Base-by-base conservation (phyloP, 1,140 invertebrate genomes). In the Dicyema japonicum region DNA sequence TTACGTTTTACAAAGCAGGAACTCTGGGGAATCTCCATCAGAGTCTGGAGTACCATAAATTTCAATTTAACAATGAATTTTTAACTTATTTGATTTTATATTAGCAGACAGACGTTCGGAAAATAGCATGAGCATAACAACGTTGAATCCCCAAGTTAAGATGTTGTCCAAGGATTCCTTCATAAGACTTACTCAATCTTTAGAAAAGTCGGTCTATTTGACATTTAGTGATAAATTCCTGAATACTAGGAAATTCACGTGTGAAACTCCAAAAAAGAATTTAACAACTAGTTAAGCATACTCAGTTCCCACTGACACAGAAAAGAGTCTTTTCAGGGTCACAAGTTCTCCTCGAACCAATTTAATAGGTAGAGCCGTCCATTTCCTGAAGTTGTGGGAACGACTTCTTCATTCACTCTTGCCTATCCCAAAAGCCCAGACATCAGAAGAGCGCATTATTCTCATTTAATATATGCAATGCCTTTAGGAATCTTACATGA, bases 31-130 rank as follows among this genome's bases (percentile, higher is more conserved):
- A 97, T 60, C 62, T 97, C 44, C 72, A 94, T 31, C 80, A 94
- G 57, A 85, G 85, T 52, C 75, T 94, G 66, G 85, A 94, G 57
- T 97, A 94, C 60, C 85, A 94, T 58, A 92, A 92, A 60, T 97
- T 94, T 61, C 94, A 92, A 60, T 92, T 97, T 60, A 82, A 97
- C 57, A 85, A 90, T 61, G 74, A 78, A 78, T 17, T 6, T 12
- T 9, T 9, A 9, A 62, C 60, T 56, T 58, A 50, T 19, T 29
- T 11, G 22, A 3, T 12, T 18, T 23, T 15, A 18, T 25, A 14
- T 13, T 27, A 11, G 4, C 2, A 9, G 14, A 21, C 15, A 15
- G 12, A 25, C 18, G 22, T 19, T 23, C 25, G 25, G 16, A 25
- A 12, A 85, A 80, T 56, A 67, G 71, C 24, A 62, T 80, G 33